Base-by-base conservation (phyloP, 2,888 invertebrate genomes). In the Aradus depressus region DNA sequence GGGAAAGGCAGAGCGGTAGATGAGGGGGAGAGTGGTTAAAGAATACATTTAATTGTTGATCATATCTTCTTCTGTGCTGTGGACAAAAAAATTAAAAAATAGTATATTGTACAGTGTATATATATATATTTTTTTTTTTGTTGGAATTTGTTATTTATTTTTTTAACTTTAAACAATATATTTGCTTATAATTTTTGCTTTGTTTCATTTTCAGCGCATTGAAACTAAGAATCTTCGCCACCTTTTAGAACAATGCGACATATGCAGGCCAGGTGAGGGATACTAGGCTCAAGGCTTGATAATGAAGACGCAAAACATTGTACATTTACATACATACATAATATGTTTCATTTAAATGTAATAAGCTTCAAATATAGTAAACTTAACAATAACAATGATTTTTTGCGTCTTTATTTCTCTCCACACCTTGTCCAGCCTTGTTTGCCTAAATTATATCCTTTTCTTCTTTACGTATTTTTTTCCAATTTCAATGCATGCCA, bases 161-260 rank as follows among this genome's bases (percentile, higher is more conserved):
- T 25, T 14, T 1, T 23, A n/a, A 42, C n/a, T 25, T 26, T 26
- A 12, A 22, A 18, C 5, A 19, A 22, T 25, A 12, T 22, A 25
- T 32, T 52, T 45, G 28, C 34, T 47, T 18, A 14, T 16, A 22
- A 23, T n/a, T n/a, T 21, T 32, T 47, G 8, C 34, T 5, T 19
- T 31, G 16, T 23, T 42, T 26, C 42, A 57, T 38, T 60, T 65
- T 18, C 65, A 76, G 75, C 68, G 69, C 39, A 60, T 75, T 54
- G 83, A 81, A 62, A 81, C 87, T 19, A 76, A 80, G 53, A 71
- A 73, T 57, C 72, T 91, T 47, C 75, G 82, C 26, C 75, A 75
- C 53, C 72, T 86, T 48, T 71, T 91, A 55, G 82, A 83, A 62
- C 80, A 83, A 61, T 91, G 91, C 66, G 84, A 84, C 60, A 76